A percentile compares a stretch with the other conserved stretches of the same genome.
phyloP scores from a whole-genome alignment of 2,888 invertebrate species.

The Empis stercorea region DNA sequence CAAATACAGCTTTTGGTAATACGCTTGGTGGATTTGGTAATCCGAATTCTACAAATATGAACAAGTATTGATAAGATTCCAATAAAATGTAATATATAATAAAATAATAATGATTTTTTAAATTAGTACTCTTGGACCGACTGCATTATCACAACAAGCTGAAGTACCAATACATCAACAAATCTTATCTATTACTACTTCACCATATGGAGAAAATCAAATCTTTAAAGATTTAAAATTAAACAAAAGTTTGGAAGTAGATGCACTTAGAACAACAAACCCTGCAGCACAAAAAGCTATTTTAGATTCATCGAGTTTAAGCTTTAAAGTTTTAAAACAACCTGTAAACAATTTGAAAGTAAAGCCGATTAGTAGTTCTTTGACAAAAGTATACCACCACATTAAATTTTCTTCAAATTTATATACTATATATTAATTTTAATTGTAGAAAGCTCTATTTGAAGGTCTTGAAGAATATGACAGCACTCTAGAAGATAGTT shows the following conservation, averaged over 20 bases:
- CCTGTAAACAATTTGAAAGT: slow-evolving; percentile 36
- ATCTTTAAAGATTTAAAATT: slow-evolving; percentile 61
- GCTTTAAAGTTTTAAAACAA: slow-evolving; percentile 45
- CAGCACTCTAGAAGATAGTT: slow-evolving; percentile 45
- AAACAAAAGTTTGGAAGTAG: slow-evolving; percentile 40
- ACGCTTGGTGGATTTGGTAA: slow-evolving; percentile 12
- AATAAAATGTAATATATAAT: neutral
- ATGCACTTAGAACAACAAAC: slow-evolving; percentile 56
- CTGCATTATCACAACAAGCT: neutral
- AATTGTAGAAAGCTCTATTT: slow-evolving; percentile 57
- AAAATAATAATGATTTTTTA: neutral
- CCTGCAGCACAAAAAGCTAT: slow-evolving; percentile 56
- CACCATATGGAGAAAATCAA: slow-evolving; percentile 80
- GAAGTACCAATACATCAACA: slow-evolving; percentile 51
- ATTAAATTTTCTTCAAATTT: neutral
- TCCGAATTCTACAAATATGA: neutral
- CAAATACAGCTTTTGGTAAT: slow-evolving; percentile 21
- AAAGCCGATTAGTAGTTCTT: slow-evolving; percentile 26
- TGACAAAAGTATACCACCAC: slow-evolving; percentile 20
- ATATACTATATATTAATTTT: neutral
- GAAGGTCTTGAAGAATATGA: slow-evolving; percentile 78
- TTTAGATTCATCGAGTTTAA: slow-evolving; percentile 36
- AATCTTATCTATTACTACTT: slow-evolving; percentile 58
- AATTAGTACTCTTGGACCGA: neutral
- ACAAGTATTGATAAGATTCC: neutral